Evolutionary conservation across 2,797 vertebrate species (phyloP).

Genomic region (Miichthys miiuy): DNA sequence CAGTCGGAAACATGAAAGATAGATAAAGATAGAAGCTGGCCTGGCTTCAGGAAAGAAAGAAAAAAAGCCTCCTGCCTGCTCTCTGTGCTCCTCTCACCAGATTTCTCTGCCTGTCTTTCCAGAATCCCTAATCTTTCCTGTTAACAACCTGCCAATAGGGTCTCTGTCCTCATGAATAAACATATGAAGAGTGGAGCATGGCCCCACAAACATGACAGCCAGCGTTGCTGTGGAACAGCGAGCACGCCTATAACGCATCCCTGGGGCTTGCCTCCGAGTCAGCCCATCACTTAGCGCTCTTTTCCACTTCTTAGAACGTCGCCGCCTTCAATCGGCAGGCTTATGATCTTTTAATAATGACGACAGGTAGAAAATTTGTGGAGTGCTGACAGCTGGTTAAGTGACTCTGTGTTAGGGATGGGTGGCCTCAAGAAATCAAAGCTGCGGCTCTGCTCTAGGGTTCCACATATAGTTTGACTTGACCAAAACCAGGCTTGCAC

Average conservation of each 20-base stretch:
- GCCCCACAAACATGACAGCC: constrained; percentile 76
- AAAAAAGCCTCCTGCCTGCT: constrained; percentile 53
- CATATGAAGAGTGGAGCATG: constrained; percentile 63
- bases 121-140: constrained; percentile 73
- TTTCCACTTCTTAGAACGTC: constrained; percentile 62
- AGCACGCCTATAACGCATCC: constrained; percentile 52
- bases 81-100: constrained; percentile 46
- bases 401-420: constrained; percentile 39
- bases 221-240: constrained; percentile 28
- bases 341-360: constrained; percentile 78
- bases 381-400: constrained; percentile 58
- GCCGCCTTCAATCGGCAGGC: constrained; percentile 64
- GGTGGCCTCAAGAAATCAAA: constrained; percentile 59
- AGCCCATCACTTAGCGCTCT: constrained; percentile 53
- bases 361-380: constrained; percentile 70
- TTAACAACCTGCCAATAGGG: constrained; percentile 82
- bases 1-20: constrained; percentile 75
- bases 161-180: constrained; percentile 79
- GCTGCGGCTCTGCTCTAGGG: constrained; percentile 23
- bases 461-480: constrained; percentile 8
- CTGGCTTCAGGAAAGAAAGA: constrained; percentile 38
- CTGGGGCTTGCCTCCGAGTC: constrained; percentile 57
- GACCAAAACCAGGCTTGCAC: neutral
- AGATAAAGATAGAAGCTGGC: constrained; percentile 75
- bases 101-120: constrained; percentile 68